These are phyloP conservation scores for Cryptocephalus primarius DNA, from an alignment of 2,888 invertebrate species.

Conservation along the genomic window DNA sequence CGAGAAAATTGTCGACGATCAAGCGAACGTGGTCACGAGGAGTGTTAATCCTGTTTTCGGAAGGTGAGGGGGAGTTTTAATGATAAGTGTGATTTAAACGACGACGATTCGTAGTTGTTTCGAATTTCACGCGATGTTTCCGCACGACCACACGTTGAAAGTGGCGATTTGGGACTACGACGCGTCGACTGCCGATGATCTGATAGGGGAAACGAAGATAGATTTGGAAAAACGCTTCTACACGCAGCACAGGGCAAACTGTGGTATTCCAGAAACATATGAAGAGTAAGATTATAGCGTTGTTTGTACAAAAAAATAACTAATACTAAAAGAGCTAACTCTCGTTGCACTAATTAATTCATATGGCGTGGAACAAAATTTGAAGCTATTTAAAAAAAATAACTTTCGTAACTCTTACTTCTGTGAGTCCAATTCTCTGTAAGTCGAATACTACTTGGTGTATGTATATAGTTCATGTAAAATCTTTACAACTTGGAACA, in stretches of 20 bases:
- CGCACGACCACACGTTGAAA: conserved; percentile 61
- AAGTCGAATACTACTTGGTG: too few relatives aligned
- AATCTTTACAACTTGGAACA: too few relatives aligned
- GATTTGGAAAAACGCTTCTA: conserved; percentile 83
- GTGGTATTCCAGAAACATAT: conserved; percentile 65
- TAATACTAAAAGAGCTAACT: too few relatives aligned
- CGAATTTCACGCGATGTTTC: conserved; percentile 62
- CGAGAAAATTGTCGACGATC: conserved; percentile 51
- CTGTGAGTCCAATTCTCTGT: too few relatives aligned
- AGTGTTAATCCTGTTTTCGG: conserved; percentile 79
- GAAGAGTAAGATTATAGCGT: conserved; percentile 42
- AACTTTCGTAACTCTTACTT: too few relatives aligned
- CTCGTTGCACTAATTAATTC: too few relatives aligned
- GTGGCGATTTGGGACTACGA: conserved; percentile 72
- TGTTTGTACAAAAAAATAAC: not conserved
- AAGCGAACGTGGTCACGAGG: conserved; percentile 57
- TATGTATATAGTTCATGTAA: too few relatives aligned
- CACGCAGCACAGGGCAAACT: conserved; percentile 64
- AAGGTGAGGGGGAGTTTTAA: conserved; percentile 37
- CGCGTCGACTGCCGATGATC: conserved; percentile 53
- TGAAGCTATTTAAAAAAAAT: too few relatives aligned
- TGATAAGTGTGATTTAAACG: too few relatives aligned
- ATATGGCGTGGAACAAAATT: too few relatives aligned
- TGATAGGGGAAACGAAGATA: conserved; percentile 75
- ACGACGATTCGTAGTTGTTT: conserved; percentile 45